Conservation (phyloP, 1,140 invertebrate species). For the Panulirus ornatus region DNA sequence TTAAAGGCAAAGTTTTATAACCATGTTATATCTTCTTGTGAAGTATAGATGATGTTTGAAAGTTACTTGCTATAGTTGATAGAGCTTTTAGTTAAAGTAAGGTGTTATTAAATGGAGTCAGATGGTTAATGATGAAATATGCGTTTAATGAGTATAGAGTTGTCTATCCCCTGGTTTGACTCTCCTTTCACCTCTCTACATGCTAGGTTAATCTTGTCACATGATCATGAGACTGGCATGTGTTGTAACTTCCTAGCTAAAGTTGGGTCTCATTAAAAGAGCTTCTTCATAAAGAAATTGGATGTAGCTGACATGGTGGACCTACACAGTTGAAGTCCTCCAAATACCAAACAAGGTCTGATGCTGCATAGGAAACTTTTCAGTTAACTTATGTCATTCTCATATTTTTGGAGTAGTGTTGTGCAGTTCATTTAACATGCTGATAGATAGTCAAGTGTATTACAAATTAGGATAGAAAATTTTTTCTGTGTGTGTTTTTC, state of each 20-base stretch:
- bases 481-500: no score
- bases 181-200: slow-evolving; percentile 23
- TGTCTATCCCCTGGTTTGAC: slow-evolving; percentile 40
- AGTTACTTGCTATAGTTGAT: no score
- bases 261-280: background rate
- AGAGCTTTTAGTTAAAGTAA: no score
- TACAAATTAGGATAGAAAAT: no score
- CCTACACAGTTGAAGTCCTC: background rate
- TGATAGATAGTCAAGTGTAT: no score
- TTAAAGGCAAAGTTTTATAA: no score
- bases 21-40: no score
- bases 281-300: background rate
- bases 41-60: no score
- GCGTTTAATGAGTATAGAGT: slow-evolving; percentile 72
- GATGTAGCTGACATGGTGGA: background rate
- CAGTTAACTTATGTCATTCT: background rate
- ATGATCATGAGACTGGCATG: background rate
- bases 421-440: no score
- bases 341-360: no score
- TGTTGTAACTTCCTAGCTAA: slow-evolving; percentile 57
- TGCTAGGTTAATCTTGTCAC: slow-evolving; percentile 60
- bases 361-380: no score
- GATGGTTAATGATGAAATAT: slow-evolving; percentile 65
- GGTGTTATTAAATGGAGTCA: background rate
- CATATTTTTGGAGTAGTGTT: background rate